These are phyloP conservation scores for Drosophila neocordata DNA, from an alignment of 1,140 invertebrate species.

Conservation along the genomic window DNA sequence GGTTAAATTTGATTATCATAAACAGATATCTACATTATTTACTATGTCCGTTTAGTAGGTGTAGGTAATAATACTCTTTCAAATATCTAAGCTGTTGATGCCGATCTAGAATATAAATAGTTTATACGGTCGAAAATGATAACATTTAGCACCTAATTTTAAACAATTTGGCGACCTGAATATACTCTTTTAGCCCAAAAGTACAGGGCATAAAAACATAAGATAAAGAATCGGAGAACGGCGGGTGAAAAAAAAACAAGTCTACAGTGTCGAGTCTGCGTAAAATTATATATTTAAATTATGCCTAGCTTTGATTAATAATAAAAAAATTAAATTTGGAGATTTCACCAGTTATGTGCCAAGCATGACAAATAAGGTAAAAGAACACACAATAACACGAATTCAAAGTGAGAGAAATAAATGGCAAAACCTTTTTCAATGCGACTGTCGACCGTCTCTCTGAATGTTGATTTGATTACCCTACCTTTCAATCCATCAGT, in stretches of 20 bases:
- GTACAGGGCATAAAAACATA: conserved; percentile 21
- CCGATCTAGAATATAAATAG: too few relatives aligned
- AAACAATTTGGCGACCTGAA: too few relatives aligned
- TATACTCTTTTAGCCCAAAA: too few relatives aligned
- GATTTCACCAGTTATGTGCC: conserved; percentile 38
- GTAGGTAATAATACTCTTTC: too few relatives aligned
- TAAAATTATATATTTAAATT: conserved; percentile 70
- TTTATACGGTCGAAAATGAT: too few relatives aligned
- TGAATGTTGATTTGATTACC: conserved; percentile 70
- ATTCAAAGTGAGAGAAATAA: conserved; percentile 25
- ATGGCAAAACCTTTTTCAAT: conserved; percentile 28
- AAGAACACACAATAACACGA: conserved; percentile 31
- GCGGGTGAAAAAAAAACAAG: conserved; percentile 23
- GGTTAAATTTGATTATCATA: too few relatives aligned
- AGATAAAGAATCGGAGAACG: conserved; percentile 29
- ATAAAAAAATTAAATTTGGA: conserved; percentile 15
- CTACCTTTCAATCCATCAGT: conserved; percentile 66
- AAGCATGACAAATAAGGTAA: conserved; percentile 46
- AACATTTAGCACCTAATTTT: too few relatives aligned
- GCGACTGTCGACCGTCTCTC: background rate
- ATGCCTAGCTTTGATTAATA: conserved; percentile 63
- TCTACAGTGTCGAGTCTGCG: conserved; percentile 41
- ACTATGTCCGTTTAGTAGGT: too few relatives aligned
- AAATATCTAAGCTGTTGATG: too few relatives aligned
- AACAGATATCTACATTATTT: too few relatives aligned